Base-by-base conservation (phyloP, 1,140 invertebrate species). In the Sitodiplosis mosellana region DNA sequence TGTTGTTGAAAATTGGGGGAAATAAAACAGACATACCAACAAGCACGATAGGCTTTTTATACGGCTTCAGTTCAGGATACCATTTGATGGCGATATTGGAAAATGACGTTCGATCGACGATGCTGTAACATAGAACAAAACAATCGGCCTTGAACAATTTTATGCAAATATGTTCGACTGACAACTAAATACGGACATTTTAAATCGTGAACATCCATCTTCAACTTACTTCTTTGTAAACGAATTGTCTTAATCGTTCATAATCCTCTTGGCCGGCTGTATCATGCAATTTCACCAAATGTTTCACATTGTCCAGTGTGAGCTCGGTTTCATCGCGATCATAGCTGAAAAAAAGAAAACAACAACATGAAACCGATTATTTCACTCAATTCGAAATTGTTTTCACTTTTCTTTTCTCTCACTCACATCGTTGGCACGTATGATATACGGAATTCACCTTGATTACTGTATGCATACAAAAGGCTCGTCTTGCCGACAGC, bases 401-500 rank as follows among this genome's bases (percentile, higher is more conserved):
- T 43, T 20, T 18, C 11, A 43, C 19, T 33, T 33, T 17, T 8
- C 4, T 12, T 33, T 11, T 48, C 19, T 53, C 48, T 17, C 55
- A 71, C 75, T 76, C 68, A 82, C 78, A 82, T 78, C 46, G 80
- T 83, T 5, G 80, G 80, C 4, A 80, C 72, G 56, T 83, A 81
- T 63, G 79, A 76, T 20, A 68, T 69, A 15, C 78, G 80, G 57
- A 84, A 85, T 51, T 70, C 69, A 48, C 80, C 76, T 18, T 43
- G 12, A 15, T 68, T 72, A 0, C 77, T 80, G 56, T 84, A 85
- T 5, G 80, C 77, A 57, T 83, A 81, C 7, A 86, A 69, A 61
- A 86, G 69, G 59, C 83, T 86, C 0, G 83, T 87, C 67, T 87
- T 87, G 20, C 83, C 83, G 2, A 86, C 83, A 51, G 80, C 50